phyloP scores from a whole-genome alignment of 2,888 invertebrate species.

The Sesamia inferens region DNA sequence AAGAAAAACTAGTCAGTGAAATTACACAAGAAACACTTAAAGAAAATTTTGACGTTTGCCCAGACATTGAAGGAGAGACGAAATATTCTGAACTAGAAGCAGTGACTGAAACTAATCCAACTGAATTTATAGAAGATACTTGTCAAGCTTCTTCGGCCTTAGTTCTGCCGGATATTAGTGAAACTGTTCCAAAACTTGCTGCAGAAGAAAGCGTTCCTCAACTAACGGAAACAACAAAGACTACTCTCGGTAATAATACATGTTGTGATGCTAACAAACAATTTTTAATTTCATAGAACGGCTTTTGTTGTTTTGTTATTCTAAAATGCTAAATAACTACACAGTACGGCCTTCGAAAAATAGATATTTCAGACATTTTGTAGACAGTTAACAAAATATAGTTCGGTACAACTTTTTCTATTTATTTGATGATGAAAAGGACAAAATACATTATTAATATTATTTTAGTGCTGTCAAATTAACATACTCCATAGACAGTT shows the following conservation, averaged over 20 bases:
- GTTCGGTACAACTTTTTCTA: too few species aligned
- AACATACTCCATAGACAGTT: too few species aligned
- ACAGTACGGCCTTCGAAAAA: slow-evolving; percentile 22
- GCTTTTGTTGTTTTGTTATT: slow-evolving; percentile 21
- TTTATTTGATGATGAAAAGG: too few species aligned
- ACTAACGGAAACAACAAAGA: slow-evolving; percentile 1
- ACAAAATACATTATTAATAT: too few species aligned
- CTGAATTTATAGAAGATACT: neutral
- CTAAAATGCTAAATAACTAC: slow-evolving; percentile 21
- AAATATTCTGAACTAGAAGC: neutral
- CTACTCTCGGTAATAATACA: slow-evolving; percentile 46
- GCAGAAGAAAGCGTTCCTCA: slow-evolving; percentile 3
- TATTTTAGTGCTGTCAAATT: too few species aligned
- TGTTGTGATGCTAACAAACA: slow-evolving; percentile 27
- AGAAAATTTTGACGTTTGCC: neutral
- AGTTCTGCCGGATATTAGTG: neutral
- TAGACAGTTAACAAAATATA: too few species aligned
- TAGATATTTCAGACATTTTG: neutral
- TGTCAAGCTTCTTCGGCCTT: neutral
- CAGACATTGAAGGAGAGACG: neutral
- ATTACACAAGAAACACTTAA: neutral
- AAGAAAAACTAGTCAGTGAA: neutral
- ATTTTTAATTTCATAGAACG: slow-evolving; percentile 21
- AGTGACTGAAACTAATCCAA: neutral
- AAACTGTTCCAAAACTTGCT: neutral